These are phyloP conservation scores for Cassiopea xamachana DNA, from an alignment of 30 jellyfish, hydroid and myxozoan genomes.

Conservation along the genomic window DNA sequence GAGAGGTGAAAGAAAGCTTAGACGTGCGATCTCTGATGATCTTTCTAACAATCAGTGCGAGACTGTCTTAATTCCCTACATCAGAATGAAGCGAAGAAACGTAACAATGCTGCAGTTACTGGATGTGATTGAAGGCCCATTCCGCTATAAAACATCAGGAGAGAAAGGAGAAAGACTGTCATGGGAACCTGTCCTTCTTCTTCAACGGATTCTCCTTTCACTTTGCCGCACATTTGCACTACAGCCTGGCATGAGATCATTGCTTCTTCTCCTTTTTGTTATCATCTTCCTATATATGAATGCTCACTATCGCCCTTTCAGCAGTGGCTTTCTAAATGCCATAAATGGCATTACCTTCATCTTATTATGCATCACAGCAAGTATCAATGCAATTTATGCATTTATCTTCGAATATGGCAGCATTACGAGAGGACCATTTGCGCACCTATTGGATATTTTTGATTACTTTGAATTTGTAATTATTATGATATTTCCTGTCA, in stretches of 20 bases:
- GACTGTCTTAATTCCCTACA: neutral
- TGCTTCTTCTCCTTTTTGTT: slow-evolving; percentile 1
- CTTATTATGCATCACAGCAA: neutral
- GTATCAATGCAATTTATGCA: neutral
- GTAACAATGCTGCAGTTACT: neutral
- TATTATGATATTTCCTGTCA: neutral
- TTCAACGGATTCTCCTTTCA: slow-evolving; percentile 1
- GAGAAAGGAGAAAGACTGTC: neutral
- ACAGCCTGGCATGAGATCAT: slow-evolving; percentile 3
- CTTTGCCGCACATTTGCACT: neutral
- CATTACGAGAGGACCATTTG: neutral
- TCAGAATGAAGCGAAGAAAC: neutral
- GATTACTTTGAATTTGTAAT: neutral
- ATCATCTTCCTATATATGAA: neutral
- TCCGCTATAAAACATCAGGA: neutral
- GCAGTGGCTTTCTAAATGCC: slow-evolving; percentile 2
- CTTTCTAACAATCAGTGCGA: neutral
- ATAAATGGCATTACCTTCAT: neutral
- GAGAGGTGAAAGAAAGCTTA: neutral
- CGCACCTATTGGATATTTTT: neutral
- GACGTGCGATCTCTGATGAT: neutral
- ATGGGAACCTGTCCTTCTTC: slow-evolving; percentile 16
- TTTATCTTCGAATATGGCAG: neutral
- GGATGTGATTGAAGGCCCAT: slow-evolving; percentile 19
- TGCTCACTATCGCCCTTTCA: neutral